Percentiles rank a stretch among this genome's conserved stretches.
phyloP scores from a whole-genome alignment of 2,888 invertebrate genomes.

The Caenorhabditis panamensis region DNA sequence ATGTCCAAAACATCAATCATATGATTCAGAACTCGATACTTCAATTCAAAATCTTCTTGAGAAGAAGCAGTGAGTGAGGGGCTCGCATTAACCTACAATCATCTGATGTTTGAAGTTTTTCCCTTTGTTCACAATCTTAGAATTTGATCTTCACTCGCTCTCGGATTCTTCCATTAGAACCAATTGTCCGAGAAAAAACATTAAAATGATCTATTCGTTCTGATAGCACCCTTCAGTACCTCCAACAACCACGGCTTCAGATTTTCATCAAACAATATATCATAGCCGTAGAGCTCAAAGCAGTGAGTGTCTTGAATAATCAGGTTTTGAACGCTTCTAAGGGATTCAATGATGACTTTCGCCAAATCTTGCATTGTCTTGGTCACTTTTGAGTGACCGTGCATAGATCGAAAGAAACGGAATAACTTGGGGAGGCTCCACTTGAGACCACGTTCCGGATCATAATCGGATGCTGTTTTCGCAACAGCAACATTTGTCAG shows the following conservation, averaged over 20 bases:
- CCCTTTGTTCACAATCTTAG: background rate
- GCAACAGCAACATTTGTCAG: constrained; percentile 87
- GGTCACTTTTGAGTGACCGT: constrained; percentile 83
- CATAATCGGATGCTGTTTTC: constrained; percentile 85
- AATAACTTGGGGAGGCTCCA: constrained; percentile 84
- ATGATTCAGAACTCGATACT: constrained; percentile 85
- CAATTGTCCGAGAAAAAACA: constrained; percentile 23
- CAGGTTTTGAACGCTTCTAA: constrained; percentile 73
- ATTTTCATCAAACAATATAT: constrained; percentile 84
- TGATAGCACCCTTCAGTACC: constrained; percentile 42
- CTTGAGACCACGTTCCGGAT: constrained; percentile 84
- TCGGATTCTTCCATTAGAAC: constrained; percentile 5
- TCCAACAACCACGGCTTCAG: constrained; percentile 84
- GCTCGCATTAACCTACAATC: constrained; percentile 84
- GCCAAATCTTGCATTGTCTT: constrained; percentile 71
- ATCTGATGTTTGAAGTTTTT: background rate
- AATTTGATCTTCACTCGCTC: background rate
- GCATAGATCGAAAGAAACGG: constrained; percentile 84
- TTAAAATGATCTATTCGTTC: background rate
- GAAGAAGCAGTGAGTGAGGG: constrained; percentile 85
- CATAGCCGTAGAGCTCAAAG: constrained; percentile 86
- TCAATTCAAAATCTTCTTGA: constrained; percentile 85
- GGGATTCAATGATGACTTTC: constrained; percentile 72
- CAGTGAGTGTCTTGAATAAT: constrained; percentile 84
- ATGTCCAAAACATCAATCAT: constrained; percentile 85